Evolutionary conservation across 2,888 invertebrate genomes (phyloP).

Genomic region (Eilema caniola): DNA sequence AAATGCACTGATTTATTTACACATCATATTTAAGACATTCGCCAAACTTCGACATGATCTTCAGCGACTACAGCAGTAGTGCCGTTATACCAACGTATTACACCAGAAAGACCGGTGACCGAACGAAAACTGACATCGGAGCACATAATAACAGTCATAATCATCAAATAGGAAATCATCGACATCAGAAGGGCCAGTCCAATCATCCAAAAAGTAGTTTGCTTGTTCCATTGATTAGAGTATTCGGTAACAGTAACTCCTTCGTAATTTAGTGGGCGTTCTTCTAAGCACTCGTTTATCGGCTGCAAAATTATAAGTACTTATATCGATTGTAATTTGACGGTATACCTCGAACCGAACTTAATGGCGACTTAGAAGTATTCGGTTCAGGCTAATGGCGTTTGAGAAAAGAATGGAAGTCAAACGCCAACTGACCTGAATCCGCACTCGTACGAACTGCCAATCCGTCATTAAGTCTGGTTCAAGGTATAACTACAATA

Average conservation of each 20-base stretch:
- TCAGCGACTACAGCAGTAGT: conserved; percentile 37
- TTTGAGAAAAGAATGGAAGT: too few species aligned
- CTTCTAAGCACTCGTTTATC: conserved; percentile 34
- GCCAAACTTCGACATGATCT: conserved; percentile 1
- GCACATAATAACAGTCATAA: conserved; percentile 53
- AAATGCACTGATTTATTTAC: background rate
- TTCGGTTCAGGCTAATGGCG: too few species aligned
- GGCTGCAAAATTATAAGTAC: conserved; percentile 45
- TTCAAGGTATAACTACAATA: too few species aligned
- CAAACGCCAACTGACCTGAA: too few species aligned
- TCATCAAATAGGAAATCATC: conserved; percentile 58
- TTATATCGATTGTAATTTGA: background rate
- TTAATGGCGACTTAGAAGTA: too few species aligned
- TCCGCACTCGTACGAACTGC: too few species aligned
- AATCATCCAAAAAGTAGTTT: conserved; percentile 60
- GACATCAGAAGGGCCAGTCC: conserved; percentile 61
- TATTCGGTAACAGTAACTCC: conserved; percentile 9
- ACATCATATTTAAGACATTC: conserved; percentile 1
- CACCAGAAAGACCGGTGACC: conserved; percentile 30
- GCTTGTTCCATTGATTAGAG: conserved; percentile 46
- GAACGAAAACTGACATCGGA: conserved; percentile 51
- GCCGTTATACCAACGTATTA: conserved; percentile 38
- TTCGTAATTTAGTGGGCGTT: conserved; percentile 39
- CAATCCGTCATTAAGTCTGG: too few species aligned
- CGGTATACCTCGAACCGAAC: too few species aligned